Base-by-base conservation (phyloP, 2,888 invertebrate genomes). In the Lithodes maja region DNA sequence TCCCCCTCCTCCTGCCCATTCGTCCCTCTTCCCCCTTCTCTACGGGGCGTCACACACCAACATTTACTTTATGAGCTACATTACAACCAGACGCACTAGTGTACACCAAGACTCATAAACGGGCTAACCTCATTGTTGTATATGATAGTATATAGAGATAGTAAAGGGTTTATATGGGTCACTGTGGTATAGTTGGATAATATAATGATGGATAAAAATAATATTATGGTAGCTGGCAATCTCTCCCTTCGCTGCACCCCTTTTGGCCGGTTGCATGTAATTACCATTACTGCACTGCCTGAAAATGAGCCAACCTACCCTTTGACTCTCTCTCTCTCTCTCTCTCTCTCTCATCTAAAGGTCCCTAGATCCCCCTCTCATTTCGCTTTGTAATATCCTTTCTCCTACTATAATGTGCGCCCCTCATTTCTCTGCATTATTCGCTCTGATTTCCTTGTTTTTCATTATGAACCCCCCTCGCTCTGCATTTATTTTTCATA, bases 281-380 rank as follows among this genome's bases (percentile, higher is more conserved):
- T 87, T 87, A 87, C 87, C 87, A 83, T 87, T 87, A 87, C 87
- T 87, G 87, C 82, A 87, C 82, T 87, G 87, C 87, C 87, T 87
- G 87, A 87, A 87, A 87, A 87, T 87, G 87, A 87, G 87, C 87
- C 87, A 87, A 83, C 87, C 87, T 74, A 83, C 87, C 87, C 87
- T 87, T 87, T 87, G 87, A 87, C 87, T 87, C 87, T 87, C 87
- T 80, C 80, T 71, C 71, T 77, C 77, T 82, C 82, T 86, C 87
- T 87, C 87, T 87, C 87, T 87, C 87, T 87, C 87, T 87, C 87
- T 82, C 52, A 7, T n/a, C 71, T 9, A 71, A n/a, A n/a, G 3
- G 3, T 71, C 17, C 9, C 71, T n/a, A n/a, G 71, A n/a, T n/a
- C 71, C 3, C 71, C 50, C 77, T 49, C 77, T 77, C 52, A 49